Conservation (phyloP, 2,888 invertebrate genomes). For the Mythimna loreyi region DNA sequence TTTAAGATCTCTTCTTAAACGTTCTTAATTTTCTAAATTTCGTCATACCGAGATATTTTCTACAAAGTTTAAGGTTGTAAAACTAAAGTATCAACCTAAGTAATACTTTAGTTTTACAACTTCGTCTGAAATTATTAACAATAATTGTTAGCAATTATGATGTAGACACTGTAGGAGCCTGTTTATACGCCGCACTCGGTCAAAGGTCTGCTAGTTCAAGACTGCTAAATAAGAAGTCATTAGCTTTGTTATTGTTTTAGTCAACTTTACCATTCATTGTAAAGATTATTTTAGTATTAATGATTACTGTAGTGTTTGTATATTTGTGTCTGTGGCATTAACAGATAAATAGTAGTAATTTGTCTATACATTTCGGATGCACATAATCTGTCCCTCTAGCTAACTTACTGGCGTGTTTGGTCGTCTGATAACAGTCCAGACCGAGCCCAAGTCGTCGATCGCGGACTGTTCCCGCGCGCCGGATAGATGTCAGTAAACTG, state of each 20-base stretch:
- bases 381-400: too few species aligned
- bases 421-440: too few species aligned
- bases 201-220: constrained; percentile 60
- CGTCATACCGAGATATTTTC: background rate
- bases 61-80: background rate
- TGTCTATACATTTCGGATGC: too few species aligned
- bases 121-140: constrained; percentile 13
- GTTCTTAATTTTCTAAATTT: too few species aligned
- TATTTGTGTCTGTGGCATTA: too few species aligned
- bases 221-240: constrained; percentile 38
- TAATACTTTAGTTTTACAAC: background rate
- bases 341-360: too few species aligned
- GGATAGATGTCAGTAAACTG: too few species aligned
- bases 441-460: too few species aligned
- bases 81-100: background rate
- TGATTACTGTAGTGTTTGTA: too few species aligned
- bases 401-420: too few species aligned
- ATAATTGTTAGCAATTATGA: constrained; percentile 48
- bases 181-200: constrained; percentile 33
- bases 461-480: too few species aligned
- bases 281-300: background rate
- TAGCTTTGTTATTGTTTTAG: constrained; percentile 29
- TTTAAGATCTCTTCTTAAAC: too few species aligned
- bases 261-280: background rate
- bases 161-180: constrained; percentile 9